Conservation (phyloP, 2,113 vertebrate genomes). For the Vireo altiloquus region DNA sequence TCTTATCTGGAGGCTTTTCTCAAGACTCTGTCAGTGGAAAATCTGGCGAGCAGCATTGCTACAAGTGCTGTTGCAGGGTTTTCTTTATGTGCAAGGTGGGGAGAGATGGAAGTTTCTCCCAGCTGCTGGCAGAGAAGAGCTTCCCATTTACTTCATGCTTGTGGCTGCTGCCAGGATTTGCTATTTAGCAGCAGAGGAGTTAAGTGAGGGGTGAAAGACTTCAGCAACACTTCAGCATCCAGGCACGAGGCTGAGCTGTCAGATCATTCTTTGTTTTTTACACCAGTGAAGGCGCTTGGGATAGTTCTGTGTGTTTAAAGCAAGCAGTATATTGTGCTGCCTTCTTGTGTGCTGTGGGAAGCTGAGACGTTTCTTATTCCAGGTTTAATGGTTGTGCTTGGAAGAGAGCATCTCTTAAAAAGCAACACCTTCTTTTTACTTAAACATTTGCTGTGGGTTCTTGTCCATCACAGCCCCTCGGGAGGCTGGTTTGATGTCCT, state of each 20-base stretch:
- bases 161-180: constrained; percentile 34
- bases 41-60: constrained; percentile 17
- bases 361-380: not conserved
- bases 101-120: constrained; percentile 21
- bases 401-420: not conserved
- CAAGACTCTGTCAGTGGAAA: constrained; percentile 12
- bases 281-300: not conserved
- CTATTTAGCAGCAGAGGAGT: constrained; percentile 22
- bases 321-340: not conserved
- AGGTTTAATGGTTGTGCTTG: not conserved
- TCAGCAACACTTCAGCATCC: constrained; percentile 9
- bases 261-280: not conserved
- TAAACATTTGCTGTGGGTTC: not conserved
- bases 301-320: not conserved
- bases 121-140: constrained; percentile 42
- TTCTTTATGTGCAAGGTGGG: constrained; percentile 18
- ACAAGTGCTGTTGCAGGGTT: constrained; percentile 31
- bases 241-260: not conserved
- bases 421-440: not conserved
- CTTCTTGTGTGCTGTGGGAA: not conserved
- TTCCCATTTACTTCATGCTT: not conserved
- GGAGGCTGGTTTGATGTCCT: not conserved
- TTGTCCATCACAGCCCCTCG: accelerated
- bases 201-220: constrained; percentile 45
- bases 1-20: constrained; percentile 6